Evolutionary conservation across 2,888 invertebrate genomes (phyloP), one percentile per base, ranked within the genome.

Genomic region (Psylliodes chrysocephalus): DNA sequence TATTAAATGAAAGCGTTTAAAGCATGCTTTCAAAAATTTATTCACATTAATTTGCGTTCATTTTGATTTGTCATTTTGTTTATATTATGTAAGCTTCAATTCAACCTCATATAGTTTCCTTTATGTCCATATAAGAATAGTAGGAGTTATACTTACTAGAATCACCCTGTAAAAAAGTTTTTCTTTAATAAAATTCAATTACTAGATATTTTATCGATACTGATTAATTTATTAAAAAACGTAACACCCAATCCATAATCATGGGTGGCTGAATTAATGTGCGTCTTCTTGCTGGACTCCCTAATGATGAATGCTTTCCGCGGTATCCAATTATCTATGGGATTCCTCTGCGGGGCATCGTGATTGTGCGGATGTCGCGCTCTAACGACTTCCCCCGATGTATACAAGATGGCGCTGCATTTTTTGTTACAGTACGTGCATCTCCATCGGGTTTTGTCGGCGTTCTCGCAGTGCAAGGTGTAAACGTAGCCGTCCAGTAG

Each of bases 311-410:
- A 49, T 18, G 68, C 72, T 6, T 46, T 64, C 38, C 70, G 65
- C 0, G 70, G 51, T 15, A 64, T 66, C 42, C 66, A 46, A 25
- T 47, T 46, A 38, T 55, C 30, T 14, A 46, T 63, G 40, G 12
- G 14, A 18, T 51, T 64, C 49, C 15, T 54, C 30, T 35, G 38
- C 60, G 7, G 51, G 35, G 0, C 28, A 19, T 59, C 30, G 47
- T 76, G 76, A 38, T 76, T 75, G 44, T 75, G 76, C 1, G 51
- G 46, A 54, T 73, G 62, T 14, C 56, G 66, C 17, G 71, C 63
- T 51, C 61, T 60, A 7, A 75, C 73, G 2, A 65, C 47, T 30
- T 71, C 71, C 7, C 71, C 73, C 28, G 65, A 64, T 1, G 71
- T 71, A 38, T 71, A 70, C 10, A 72, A 54, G 14, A 66, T 67